Evolutionary conservation across 2,888 invertebrate genomes (phyloP), one percentile per base, ranked within the genome.

Genomic region (Clunio marinus): DNA sequence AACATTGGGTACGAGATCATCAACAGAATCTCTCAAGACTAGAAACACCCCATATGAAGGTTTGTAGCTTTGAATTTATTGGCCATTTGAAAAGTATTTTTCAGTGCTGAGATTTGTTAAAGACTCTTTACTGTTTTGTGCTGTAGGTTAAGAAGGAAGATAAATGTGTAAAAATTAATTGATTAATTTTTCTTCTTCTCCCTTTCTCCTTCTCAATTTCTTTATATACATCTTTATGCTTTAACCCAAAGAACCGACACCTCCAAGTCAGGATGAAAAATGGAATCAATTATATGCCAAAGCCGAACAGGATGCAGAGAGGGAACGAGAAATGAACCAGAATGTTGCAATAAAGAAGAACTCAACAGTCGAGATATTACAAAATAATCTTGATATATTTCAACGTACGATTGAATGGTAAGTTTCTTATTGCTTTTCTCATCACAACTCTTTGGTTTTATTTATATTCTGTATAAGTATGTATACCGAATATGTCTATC

Each of bases 211-310:
- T 2, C 7, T 17, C 32, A 51, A 46, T 65, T 17, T 13, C 24
- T 45, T 55, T 35, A 35, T 35, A 51, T n/a, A n/a, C n/a, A n/a
- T n/a, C n/a, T n/a, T n/a, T n/a, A n/a, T n/a, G n/a, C n/a, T n/a
- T n/a, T n/a, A n/a, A n/a, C n/a, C n/a, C n/a, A 66, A 35, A 60
- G 66, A 66, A 66, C 55, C 55, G 15, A 66, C 66, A 66, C 66
- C 66, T 55, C 51, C 35, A 24, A 55, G 55, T 66, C 51, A 66
- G 24, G 55, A 51, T 66, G 66, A 66, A 22, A 66, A 66, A 66
- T 66, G 66, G 66, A 66, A 66, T 55, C 66, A 66, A 66, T 66
- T 66, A 66, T 66, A 51, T 66, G 35, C 66, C 10, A 66, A 66
- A 66, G 66, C 66, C 22, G 66, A 66, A 22, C 66, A 55, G 25